Percentiles rank a stretch among this genome's conserved stretches.
These are phyloP conservation scores for Dicerorhinus sumatrensis DNA, from an alignment of 2,113 vertebrate species.

Conservation along the genomic window DNA sequence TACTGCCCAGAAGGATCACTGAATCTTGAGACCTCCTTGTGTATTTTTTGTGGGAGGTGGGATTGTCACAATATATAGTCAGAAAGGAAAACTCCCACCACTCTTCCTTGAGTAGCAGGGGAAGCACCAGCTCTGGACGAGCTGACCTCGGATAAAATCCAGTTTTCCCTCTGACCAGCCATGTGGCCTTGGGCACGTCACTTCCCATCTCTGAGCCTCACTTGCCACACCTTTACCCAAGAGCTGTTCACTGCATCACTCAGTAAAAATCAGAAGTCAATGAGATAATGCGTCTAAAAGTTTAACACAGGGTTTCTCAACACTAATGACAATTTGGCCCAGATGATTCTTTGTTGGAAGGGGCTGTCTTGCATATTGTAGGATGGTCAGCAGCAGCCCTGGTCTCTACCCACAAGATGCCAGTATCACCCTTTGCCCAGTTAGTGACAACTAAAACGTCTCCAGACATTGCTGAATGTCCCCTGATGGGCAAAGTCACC, in stretches of 20 bases:
- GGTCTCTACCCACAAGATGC: not conserved
- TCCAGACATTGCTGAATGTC: not conserved
- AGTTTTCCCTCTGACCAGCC: not conserved
- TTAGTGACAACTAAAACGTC: not conserved
- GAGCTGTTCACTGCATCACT: not conserved
- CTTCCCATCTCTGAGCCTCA: not conserved
- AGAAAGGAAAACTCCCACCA: not conserved
- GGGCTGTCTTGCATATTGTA: not conserved
- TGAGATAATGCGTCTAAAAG: not conserved
- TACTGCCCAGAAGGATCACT: not conserved
- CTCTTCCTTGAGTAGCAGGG: too few relatives aligned
- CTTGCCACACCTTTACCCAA: not conserved
- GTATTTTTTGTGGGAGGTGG: not conserved
- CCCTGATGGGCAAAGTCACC: not conserved
- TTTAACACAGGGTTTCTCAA: not conserved
- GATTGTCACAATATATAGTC: not conserved
- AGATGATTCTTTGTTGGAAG: not conserved
- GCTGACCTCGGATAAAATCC: not conserved
- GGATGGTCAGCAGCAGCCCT: not conserved
- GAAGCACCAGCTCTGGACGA: not conserved
- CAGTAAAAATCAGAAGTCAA: not conserved
- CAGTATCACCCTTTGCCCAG: not conserved
- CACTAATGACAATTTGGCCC: not conserved
- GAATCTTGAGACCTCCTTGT: not conserved
- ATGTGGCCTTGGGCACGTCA: not conserved